phyloP scores from a whole-genome alignment of 2,797 vertebrate species.

The Malurus leucopterus region DNA sequence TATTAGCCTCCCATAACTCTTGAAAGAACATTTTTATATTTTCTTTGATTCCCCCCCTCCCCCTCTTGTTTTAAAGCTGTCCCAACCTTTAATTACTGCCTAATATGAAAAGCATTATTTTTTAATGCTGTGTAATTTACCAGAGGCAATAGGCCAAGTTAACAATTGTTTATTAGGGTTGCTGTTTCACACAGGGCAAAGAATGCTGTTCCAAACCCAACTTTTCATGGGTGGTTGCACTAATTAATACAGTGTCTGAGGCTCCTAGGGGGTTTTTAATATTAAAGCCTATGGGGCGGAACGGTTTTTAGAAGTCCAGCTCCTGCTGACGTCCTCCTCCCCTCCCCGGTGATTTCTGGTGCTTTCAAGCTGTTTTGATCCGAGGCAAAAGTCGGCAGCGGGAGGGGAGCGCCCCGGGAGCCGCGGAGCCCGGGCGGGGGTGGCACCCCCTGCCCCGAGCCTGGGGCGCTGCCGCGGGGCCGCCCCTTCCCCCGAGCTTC shows the following conservation, averaged over 20 bases:
- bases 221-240: constrained; percentile 85
- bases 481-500: not conserved
- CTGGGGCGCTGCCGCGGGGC: not conserved
- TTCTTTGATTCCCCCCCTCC: constrained; percentile 80
- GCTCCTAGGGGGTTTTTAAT: constrained; percentile 75
- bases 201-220: constrained; percentile 76
- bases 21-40: constrained; percentile 84
- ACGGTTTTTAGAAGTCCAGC: constrained; percentile 76
- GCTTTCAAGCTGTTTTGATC: constrained; percentile 74
- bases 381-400: constrained; percentile 57
- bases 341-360: constrained; percentile 63
- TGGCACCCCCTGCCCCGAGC: not conserved
- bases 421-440: not conserved
- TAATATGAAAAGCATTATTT: constrained; percentile 88
- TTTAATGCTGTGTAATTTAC: constrained; percentile 86
- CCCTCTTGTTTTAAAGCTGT: constrained; percentile 82
- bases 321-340: constrained; percentile 68
- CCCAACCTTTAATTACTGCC: constrained; percentile 87
- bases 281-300: constrained; percentile 77
- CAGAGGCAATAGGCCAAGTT: constrained; percentile 81
- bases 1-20: constrained; percentile 85
- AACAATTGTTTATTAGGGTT: constrained; percentile 82
- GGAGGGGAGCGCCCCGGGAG: constrained; percentile 33
- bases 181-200: constrained; percentile 79
- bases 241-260: constrained; percentile 84